These are phyloP conservation scores for Meandrina meandrites DNA, from an alignment of 92 coral and sea anemone species.

Conservation along the genomic window DNA sequence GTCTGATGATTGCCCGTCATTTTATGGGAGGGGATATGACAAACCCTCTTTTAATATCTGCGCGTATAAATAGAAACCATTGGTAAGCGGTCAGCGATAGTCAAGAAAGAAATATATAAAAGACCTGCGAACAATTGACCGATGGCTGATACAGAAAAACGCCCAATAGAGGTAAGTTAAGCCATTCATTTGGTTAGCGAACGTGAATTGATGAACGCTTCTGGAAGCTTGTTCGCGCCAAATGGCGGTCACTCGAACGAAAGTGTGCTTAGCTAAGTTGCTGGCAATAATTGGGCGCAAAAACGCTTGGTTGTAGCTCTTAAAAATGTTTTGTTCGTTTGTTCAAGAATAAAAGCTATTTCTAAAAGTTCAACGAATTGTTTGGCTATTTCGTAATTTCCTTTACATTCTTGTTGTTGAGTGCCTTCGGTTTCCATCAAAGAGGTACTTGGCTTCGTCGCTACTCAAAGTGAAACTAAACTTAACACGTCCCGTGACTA, in stretches of 20 bases:
- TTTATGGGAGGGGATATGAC: neutral
- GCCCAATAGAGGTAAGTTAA: conserved; percentile 6
- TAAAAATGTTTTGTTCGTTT: neutral
- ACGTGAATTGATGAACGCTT: too few species aligned
- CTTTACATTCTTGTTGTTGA: neutral
- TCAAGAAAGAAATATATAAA: neutral
- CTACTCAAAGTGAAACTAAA: neutral
- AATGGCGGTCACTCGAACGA: neutral
- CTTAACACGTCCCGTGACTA: too few species aligned
- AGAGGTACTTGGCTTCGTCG: neutral
- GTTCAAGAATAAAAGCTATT: neutral
- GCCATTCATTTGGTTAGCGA: too few species aligned
- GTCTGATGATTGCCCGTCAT: neutral
- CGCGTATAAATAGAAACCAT: neutral
- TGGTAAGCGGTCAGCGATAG: neutral
- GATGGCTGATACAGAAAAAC: conserved; percentile 15
- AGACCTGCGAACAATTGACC: neutral
- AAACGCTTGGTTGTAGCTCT: neutral
- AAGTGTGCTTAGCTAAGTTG: neutral
- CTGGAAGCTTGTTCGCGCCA: conserved; percentile 6
- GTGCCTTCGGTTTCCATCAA: neutral
- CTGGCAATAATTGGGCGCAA: neutral
- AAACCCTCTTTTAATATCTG: neutral
- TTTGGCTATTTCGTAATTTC: neutral
- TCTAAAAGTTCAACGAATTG: too few species aligned